These are phyloP conservation scores for Falco peregrinus DNA, from an alignment of 2,797 vertebrate genomes.

Conservation along the genomic window DNA sequence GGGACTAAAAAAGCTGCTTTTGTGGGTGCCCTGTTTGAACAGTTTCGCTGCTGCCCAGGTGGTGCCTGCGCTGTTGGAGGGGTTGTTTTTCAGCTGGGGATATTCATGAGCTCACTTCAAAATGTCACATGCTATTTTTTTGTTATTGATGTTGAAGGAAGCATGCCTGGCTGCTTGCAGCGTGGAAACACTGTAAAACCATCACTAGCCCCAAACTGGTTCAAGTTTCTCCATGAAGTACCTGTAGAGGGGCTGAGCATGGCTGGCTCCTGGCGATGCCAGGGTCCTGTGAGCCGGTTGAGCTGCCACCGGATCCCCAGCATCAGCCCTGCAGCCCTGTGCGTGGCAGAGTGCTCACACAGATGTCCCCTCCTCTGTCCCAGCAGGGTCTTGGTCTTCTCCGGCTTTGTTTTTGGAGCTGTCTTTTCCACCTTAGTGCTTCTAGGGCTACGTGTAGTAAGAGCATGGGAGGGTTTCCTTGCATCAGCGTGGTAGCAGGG, in stretches of 20 bases:
- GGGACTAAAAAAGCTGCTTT: neutral
- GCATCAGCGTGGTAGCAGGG: neutral
- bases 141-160: neutral
- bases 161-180: neutral
- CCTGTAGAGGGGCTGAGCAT: neutral
- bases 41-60: neutral
- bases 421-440: neutral
- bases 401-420: neutral
- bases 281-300: neutral
- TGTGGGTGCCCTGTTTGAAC: neutral
- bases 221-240: neutral
- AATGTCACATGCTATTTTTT: neutral
- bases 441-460: neutral
- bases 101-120: accelerated
- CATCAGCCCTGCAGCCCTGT: neutral
- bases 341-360: accelerated
- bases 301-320: neutral
- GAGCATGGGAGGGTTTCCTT: neutral
- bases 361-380: neutral
- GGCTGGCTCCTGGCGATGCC: neutral
- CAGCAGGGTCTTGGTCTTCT: neutral
- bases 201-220: neutral
- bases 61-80: neutral
- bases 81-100: neutral
- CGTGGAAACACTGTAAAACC: neutral